Conservation (phyloP, 2,888 invertebrate genomes). For the Tanypteryx hageni region DNA sequence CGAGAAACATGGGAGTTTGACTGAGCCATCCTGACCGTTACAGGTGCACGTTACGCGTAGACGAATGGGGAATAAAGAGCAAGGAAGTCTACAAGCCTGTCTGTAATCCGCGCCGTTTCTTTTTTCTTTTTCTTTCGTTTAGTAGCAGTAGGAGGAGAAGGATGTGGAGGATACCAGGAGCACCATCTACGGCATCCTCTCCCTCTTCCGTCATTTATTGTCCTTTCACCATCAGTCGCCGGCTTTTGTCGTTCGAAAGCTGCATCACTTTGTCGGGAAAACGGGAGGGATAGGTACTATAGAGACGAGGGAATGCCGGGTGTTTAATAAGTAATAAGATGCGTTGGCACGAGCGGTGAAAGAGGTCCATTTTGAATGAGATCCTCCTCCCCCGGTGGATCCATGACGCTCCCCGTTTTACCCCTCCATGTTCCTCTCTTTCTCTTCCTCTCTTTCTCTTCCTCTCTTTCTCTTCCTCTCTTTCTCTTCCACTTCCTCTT, state of each 20-base stretch:
- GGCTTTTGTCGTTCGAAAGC: constrained; percentile 24
- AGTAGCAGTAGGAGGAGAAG: not conserved
- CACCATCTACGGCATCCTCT: not conserved
- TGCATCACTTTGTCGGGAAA: constrained; percentile 3
- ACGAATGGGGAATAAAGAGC: not conserved
- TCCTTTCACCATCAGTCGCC: not conserved
- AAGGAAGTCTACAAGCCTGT: not conserved
- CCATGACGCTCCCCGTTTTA: not conserved
- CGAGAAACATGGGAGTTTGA: too few species aligned
- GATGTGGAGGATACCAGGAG: not conserved
- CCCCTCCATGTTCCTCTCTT: not conserved
- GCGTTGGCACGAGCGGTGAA: not conserved
- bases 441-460: not conserved
- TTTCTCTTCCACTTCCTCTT: not conserved
- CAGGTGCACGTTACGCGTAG: not conserved
- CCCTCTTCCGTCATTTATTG: not conserved
- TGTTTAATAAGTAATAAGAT: constrained; percentile 30
- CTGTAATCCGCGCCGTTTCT: not conserved
- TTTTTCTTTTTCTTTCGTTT: not conserved
- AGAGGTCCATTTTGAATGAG: constrained; percentile 17
- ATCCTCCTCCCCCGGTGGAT: not conserved
- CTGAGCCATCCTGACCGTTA: too few species aligned
- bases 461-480: too few species aligned
- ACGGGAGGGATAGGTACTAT: not conserved
- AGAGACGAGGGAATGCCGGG: not conserved